Evolutionary conservation across 1,140 invertebrate genomes (phyloP).

Genomic region (Adelges cooleyi): DNA sequence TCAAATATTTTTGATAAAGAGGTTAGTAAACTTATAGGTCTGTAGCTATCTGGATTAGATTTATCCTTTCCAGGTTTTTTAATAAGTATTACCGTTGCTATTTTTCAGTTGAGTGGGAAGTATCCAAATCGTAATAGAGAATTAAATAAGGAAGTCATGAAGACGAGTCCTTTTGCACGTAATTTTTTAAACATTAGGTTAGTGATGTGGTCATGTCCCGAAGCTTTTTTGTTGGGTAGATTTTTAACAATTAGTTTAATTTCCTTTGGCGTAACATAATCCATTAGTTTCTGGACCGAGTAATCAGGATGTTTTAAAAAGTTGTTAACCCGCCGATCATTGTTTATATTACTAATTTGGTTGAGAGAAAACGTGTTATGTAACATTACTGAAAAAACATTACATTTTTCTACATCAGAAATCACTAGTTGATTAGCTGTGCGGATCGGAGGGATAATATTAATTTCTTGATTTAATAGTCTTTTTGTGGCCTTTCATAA

Average conservation of each 20-base stretch:
- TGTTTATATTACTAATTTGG: not conserved
- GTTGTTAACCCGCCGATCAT: too few species aligned
- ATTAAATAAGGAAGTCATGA: too few species aligned
- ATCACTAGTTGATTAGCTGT: not conserved
- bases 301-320: too few species aligned
- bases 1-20: too few species aligned
- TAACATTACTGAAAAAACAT: not conserved
- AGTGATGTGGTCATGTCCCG: too few species aligned
- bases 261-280: not conserved
- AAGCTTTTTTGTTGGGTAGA: too few species aligned
- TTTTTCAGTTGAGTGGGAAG: too few species aligned
- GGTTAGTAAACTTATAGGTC: too few species aligned
- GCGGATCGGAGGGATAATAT: not conserved
- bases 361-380: not conserved
- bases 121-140: not conserved
- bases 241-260: not conserved
- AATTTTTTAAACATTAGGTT: too few species aligned
- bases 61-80: not conserved
- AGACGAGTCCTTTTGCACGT: not conserved
- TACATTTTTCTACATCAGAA: not conserved
- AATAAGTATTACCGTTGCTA: not conserved
- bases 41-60: not conserved
- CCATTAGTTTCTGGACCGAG: too few species aligned
- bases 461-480: not conserved
- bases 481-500: not conserved